phyloP scores from a whole-genome alignment of 1,140 invertebrate species.

The Ridgeia piscesae region DNA sequence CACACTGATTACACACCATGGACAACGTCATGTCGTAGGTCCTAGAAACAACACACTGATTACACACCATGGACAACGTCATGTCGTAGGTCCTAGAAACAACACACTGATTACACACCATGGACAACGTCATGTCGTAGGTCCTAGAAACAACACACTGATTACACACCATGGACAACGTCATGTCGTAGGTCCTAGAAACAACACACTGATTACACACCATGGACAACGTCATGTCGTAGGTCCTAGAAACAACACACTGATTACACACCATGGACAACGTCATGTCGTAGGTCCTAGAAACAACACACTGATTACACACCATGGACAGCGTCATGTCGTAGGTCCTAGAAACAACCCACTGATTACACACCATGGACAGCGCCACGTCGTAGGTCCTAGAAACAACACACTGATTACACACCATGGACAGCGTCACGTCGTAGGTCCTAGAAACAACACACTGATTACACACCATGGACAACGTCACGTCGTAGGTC shows the following conservation, averaged over 20 bases:
- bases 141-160: slow-evolving; percentile 31
- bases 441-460: slow-evolving; percentile 44
- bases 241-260: slow-evolving; percentile 35
- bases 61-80: slow-evolving; percentile 30
- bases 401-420: background rate
- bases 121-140: slow-evolving; percentile 45
- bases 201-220: background rate
- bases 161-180: slow-evolving; percentile 29
- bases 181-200: slow-evolving; percentile 47
- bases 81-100: slow-evolving; percentile 46
- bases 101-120: background rate
- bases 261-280: slow-evolving; percentile 26
- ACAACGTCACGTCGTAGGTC: slow-evolving; percentile 46
- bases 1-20: background rate
- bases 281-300: slow-evolving; percentile 47
- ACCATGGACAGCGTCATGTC: slow-evolving; percentile 40
- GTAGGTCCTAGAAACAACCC: slow-evolving; percentile 38
- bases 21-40: slow-evolving; percentile 46
- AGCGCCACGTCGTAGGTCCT: slow-evolving; percentile 50
- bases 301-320: background rate
- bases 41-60: slow-evolving; percentile 29
- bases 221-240: slow-evolving; percentile 43
- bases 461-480: background rate
- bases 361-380: background rate
- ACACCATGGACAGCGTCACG: slow-evolving; percentile 33